Evolutionary conservation across 92 coral and sea anemone genomes (phyloP).

Genomic region (Desmophyllum pertusum): DNA sequence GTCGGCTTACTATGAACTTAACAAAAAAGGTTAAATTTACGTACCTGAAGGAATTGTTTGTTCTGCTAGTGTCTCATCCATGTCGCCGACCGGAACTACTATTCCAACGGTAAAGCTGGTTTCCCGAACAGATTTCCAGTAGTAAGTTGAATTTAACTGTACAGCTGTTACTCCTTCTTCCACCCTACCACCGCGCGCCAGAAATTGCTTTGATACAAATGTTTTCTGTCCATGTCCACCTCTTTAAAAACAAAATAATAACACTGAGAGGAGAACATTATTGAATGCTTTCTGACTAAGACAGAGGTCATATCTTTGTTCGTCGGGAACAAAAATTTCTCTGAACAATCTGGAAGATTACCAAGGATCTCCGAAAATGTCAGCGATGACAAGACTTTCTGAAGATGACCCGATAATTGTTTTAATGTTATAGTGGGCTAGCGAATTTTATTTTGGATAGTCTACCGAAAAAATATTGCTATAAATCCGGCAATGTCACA

Average conservation of each 20-base stretch:
- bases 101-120: slow-evolving; percentile 57
- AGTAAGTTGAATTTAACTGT: slow-evolving; percentile 42
- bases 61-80: slow-evolving; percentile 6
- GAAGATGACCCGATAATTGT: too few relatives aligned
- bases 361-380: too few relatives aligned
- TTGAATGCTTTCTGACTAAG: neutral
- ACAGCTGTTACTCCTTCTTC: slow-evolving; percentile 38
- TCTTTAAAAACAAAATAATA: neutral
- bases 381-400: too few relatives aligned
- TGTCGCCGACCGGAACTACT: slow-evolving; percentile 48
- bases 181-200: slow-evolving; percentile 40
- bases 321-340: too few relatives aligned
- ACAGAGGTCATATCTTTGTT: neutral
- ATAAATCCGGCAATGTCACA: too few relatives aligned
- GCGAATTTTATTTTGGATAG: too few relatives aligned
- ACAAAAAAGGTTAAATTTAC: neutral
- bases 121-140: slow-evolving; percentile 51
- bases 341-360: too few relatives aligned
- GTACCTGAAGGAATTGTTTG: slow-evolving; percentile 12
- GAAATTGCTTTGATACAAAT: slow-evolving; percentile 42
- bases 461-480: too few relatives aligned
- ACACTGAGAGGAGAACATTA: neutral
- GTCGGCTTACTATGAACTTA: too few relatives aligned
- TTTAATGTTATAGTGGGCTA: too few relatives aligned
- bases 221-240: slow-evolving; percentile 34